Evolutionary conservation across 2,113 vertebrate genomes (phyloP), one percentile per base, ranked within the genome.

Genomic region (Loxodonta africana): DNA sequence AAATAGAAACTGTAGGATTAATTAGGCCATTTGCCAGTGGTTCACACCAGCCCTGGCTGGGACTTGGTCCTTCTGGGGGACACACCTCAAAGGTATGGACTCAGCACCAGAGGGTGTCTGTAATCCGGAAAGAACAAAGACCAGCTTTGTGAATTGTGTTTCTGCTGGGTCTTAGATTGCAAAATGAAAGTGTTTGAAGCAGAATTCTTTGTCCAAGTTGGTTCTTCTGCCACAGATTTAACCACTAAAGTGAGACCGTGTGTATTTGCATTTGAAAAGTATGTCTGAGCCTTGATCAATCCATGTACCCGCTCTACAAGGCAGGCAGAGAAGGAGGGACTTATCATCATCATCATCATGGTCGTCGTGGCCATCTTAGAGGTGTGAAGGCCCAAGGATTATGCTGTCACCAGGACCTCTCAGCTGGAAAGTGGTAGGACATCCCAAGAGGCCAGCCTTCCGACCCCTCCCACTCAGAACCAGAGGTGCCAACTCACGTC

Each of bases 141-240:
- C 26, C 23, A 67, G 62, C 8, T 89, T 30, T 69, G 48, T 57
- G 37, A 48, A 41, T 30, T 23, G 26, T 57, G 28, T 71, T 78
- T 73, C 84, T 14, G 0, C 26, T 15, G 6, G 14, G 0, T 26
- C 53, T 88, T 53, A 41, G 11, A 10, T 2, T 81, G 81, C 46
- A 90, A 28, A 87, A 90, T 60, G 93, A 37, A 96, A 87, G 63
- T 33, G 20, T 44, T n/a, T 21, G 30, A 63, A 37, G 69, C 18
- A 86, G 33, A 76, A 87, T 48, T 20, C 37, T 91, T 53, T 96
- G 41, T 86, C 33, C 17, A 11, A 23, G 18, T 87, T 28, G 0
- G 4, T 88, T 94, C 69, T 95, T 94, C n/a, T 28, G 23, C 67
- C 84, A 83, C 57, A 10, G 28, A 77, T 60, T 67, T 41, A 95